Evolutionary conservation across 2,113 vertebrate species (phyloP), one percentile per base, ranked within the genome.

Genomic region (Oreochromis tanganicae): DNA sequence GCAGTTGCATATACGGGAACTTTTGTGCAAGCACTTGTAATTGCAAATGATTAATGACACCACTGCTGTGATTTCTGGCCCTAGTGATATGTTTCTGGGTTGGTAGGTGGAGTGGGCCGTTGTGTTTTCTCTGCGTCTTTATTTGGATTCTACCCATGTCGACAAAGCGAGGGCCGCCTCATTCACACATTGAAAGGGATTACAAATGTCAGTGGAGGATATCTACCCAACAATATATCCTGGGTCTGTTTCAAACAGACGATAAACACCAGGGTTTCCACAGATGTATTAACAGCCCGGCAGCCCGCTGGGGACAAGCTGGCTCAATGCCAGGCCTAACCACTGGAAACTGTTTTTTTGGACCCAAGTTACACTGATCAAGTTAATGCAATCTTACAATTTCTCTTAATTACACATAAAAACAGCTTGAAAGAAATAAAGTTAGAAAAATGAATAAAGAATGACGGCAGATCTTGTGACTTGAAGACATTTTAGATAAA

Each of bases 231-330:
- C 13, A 87, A 68, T 83, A 81, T 85, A 90, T 75, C 34, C 66
- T 87, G 91, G 89, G 89, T 83, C 56, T 2, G 75, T 88, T 88
- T 88, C 56, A 93, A 89, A 88, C 36, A 21, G 36, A 87, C 7
- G 27, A 89, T 90, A 73, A 90, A 79, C 16, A 19, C 2, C 46
- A 52, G 46, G 46, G 46, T 52, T 78, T 50, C 46, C 27, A 32
- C 43, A 17, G 5, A 19, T 52, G 16, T 78, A 78, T n/a, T 78
- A 78, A 78, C 43, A 52, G 46, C 71, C 29, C 3, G 0, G 24
- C 43, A 50, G 71, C 73, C 0, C 1, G 1, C 27, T n/a, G 73
- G 46, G 17, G 27, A 19, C 5, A 52, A 78, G 4, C 46, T 78
- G 73, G 73, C 43, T 32, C 46, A 32, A 32, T 8, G 73, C 46